phyloP scores from a whole-genome alignment of 2,888 invertebrate species.

The Rotaria sp. region DNA sequence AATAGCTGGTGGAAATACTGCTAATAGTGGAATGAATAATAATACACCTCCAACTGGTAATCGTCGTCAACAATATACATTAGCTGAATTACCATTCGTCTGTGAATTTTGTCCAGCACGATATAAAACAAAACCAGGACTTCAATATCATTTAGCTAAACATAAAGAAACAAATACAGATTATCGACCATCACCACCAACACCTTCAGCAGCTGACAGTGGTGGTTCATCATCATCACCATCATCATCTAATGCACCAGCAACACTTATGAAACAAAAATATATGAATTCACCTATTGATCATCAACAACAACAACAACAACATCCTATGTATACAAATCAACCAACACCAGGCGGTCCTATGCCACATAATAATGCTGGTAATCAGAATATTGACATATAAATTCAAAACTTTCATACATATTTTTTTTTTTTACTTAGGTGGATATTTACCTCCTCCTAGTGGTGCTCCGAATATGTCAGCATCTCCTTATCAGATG shows the following conservation, averaged over 20 bases:
- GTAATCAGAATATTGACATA: not conserved
- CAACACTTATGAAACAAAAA: conserved; percentile 38
- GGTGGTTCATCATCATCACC: conserved; percentile 31
- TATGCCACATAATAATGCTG: not conserved
- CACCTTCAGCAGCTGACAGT: not conserved
- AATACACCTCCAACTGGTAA: not conserved
- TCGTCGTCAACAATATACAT: conserved; percentile 22
- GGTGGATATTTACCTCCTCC: not conserved
- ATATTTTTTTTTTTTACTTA: not conserved
- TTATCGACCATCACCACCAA: conserved; percentile 24
- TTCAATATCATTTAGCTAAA: conserved; percentile 37
- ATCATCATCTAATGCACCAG: conserved; percentile 42
- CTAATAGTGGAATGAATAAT: not conserved
- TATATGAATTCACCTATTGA: not conserved
- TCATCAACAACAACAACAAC: not conserved
- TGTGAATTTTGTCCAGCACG: conserved; percentile 34
- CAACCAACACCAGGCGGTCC: not conserved
- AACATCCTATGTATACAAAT: not conserved
- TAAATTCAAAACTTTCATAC: not conserved
- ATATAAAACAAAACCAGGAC: conserved; percentile 40
- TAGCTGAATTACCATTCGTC: conserved; percentile 18
- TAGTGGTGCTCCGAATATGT: not conserved
- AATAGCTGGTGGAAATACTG: not conserved
- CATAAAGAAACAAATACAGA: conserved; percentile 4
- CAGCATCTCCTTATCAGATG: not conserved